phyloP scores from a whole-genome alignment of 2,797 vertebrate species.

The Zenarchopterus dispar region DNA sequence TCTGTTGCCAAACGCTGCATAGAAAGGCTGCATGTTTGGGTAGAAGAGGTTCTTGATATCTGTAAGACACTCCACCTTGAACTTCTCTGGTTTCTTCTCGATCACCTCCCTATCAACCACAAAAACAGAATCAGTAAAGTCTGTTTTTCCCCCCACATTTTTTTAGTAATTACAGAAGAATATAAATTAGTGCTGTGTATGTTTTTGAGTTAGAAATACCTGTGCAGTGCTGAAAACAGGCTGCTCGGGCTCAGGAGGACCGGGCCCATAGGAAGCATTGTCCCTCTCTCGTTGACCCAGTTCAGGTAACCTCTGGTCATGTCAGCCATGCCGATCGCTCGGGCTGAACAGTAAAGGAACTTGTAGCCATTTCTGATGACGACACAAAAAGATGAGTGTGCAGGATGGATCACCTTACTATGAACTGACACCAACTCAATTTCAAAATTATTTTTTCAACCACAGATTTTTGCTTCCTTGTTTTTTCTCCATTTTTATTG shows the following conservation, averaged over 20 bases:
- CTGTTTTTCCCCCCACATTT: background rate
- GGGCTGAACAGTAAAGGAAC: conserved; percentile 95
- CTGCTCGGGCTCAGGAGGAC: conserved; percentile 96
- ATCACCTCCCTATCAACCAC: conserved; percentile 92
- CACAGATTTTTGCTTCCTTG: background rate
- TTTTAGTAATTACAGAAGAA: background rate
- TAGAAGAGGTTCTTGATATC: conserved; percentile 96
- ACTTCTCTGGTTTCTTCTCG: conserved; percentile 98
- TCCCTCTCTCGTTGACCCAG: conserved; percentile 97
- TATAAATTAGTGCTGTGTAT: background rate
- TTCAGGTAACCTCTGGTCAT: conserved; percentile 97
- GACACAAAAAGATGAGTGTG: background rate
- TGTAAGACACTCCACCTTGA: conserved; percentile 96
- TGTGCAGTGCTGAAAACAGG: conserved; percentile 95
- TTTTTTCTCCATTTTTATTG: no score
- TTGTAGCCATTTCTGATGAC: conserved; percentile 93
- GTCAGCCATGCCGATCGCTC: conserved; percentile 96
- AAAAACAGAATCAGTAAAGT: background rate
- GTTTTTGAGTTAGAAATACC: conserved; percentile 72
- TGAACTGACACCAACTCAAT: background rate
- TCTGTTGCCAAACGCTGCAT: conserved; percentile 97
- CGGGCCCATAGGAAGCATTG: conserved; percentile 93
- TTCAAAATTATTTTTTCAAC: background rate
- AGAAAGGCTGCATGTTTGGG: conserved; percentile 94
- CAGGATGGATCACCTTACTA: no score